These are phyloP conservation scores for Biston betularia DNA, from an alignment of 2,888 invertebrate genomes.

Conservation along the genomic window DNA sequence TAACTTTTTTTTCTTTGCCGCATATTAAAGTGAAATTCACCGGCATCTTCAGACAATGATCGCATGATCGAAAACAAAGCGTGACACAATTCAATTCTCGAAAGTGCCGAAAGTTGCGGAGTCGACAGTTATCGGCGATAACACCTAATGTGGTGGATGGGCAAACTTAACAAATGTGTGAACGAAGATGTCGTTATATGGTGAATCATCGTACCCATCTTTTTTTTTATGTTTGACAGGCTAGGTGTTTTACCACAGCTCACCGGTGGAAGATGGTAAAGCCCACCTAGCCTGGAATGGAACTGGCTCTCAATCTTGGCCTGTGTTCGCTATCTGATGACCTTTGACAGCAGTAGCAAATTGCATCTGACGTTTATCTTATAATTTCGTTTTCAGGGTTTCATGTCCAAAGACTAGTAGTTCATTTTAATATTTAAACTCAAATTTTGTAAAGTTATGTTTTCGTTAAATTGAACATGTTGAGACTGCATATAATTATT, in stretches of 20 bases:
- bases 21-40: background rate
- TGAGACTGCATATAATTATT: no score
- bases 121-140: conserved; percentile 42
- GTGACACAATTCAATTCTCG: conserved; percentile 49
- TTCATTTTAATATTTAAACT: no score
- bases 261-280: no score
- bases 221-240: no score
- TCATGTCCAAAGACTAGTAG: no score
- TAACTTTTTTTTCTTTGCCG: background rate
- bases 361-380: background rate
- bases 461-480: no score
- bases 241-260: no score
- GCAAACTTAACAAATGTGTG: conserved; percentile 42
- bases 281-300: no score
- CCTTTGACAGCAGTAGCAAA: background rate
- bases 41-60: conserved; percentile 1
- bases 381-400: background rate
- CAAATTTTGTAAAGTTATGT: no score
- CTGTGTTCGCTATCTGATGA: background rate
- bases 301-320: no score
- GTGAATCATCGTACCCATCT: conserved; percentile 11
- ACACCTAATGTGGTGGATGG: conserved; percentile 6
- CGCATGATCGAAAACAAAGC: conserved; percentile 20
- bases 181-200: conserved; percentile 16
- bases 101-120: conserved; percentile 48